Percentiles rank a stretch among this genome's conserved stretches.
These are phyloP conservation scores for Eleutherodactylus coqui DNA, from an alignment of 2,797 vertebrate species.

Conservation along the genomic window DNA sequence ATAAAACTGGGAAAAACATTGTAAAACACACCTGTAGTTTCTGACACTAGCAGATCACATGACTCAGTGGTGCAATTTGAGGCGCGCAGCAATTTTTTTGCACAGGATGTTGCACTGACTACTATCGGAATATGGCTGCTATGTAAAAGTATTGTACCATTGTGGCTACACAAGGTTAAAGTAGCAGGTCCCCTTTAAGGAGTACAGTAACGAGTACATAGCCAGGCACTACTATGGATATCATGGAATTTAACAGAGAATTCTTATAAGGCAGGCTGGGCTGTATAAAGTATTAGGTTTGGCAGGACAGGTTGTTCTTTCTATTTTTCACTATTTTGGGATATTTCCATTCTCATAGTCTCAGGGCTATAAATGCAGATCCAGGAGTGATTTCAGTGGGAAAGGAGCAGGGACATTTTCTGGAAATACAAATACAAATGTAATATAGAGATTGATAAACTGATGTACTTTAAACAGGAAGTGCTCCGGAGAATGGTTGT, in stretches of 20 bases:
- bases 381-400: constrained; percentile 5
- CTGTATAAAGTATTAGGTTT: background rate
- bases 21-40: no score
- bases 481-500: background rate
- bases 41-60: no score
- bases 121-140: background rate
- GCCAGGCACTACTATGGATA: background rate
- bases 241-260: background rate
- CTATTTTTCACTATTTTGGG: constrained; percentile 16
- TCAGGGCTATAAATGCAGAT: background rate
- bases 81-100: no score
- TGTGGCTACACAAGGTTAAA: no score
- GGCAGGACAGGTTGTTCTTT: constrained; percentile 31
- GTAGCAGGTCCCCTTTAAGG: no score
- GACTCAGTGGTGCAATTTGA: no score
- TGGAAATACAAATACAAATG: constrained; percentile 6
- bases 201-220: no score
- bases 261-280: background rate
- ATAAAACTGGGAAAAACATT: no score
- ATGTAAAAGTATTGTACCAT: background rate
- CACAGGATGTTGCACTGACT: no score
- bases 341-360: constrained; percentile 5
- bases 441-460: background rate
- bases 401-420: background rate
- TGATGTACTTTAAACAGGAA: background rate